These are phyloP conservation scores for Arenaria interpres DNA, from an alignment of 2,113 vertebrate species.

Conservation along the genomic window DNA sequence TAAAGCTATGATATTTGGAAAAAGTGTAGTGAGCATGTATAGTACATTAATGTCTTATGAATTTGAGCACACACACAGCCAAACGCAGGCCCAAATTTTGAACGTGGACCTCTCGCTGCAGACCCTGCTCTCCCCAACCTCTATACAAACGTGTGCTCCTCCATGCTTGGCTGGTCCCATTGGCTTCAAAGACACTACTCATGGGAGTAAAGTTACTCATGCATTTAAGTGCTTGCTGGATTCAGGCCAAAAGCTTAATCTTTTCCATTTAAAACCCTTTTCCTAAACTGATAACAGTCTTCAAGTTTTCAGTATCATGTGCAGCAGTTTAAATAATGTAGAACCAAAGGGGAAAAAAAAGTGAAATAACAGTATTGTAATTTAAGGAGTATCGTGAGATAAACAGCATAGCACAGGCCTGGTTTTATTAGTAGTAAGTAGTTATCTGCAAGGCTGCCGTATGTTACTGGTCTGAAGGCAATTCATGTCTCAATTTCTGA, in stretches of 20 bases:
- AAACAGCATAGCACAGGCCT: slow-evolving; percentile 37
- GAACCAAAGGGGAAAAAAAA: not conserved
- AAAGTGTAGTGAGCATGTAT: not conserved
- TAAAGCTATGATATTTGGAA: not conserved
- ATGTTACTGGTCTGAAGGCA: not conserved
- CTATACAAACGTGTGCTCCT: not conserved
- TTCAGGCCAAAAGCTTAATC: slow-evolving; percentile 59
- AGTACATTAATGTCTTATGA: not conserved
- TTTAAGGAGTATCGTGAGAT: slow-evolving; percentile 59
- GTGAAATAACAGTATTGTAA: slow-evolving; percentile 45
- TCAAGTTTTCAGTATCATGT: slow-evolving; percentile 60
- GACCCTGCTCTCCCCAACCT: not conserved
- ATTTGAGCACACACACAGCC: not conserved
- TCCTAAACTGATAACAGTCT: slow-evolving; percentile 63
- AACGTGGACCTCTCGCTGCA: not conserved
- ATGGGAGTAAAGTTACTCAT: slow-evolving; percentile 66
- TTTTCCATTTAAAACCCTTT: slow-evolving; percentile 65
- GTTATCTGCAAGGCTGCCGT: not conserved
- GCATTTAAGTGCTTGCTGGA: slow-evolving; percentile 67
- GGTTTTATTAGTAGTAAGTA: slow-evolving; percentile 1
- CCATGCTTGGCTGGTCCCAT: slow-evolving; percentile 20
- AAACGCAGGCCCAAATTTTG: not conserved
- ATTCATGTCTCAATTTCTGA: not conserved
- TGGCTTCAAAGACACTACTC: slow-evolving; percentile 54
- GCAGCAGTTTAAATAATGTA: slow-evolving; percentile 63